Evolutionary conservation across 2,888 invertebrate genomes (phyloP), one percentile per base, ranked within the genome.

Genomic region (Himalopsyche kuldschensis): DNA sequence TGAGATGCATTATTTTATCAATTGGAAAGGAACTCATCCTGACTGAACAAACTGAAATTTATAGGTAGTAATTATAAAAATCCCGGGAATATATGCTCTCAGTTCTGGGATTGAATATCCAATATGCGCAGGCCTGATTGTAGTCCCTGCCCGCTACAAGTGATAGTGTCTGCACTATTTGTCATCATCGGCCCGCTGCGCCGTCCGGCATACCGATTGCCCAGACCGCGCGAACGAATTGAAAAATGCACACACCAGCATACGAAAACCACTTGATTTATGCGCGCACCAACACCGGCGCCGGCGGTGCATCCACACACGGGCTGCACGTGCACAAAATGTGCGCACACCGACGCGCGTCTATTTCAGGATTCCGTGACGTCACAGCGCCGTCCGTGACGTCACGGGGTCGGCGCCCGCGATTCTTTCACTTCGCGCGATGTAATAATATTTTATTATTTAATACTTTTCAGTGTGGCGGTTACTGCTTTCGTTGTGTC

Each of bases 331-430:
- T 69, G 69, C 30, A 69, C 27, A 69, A 69, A 69, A 69, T 11
- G 24, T 30, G 11, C 69, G 69, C 69, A 69, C 69, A 69, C 69
- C 8, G 27, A 31, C 82, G 75, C 79, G 79, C 79, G 75, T 82
- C 82, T 82, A 82, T 82, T 82, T 82, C 82, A 82, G 82, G 82
- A 82, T 27, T 31, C 47, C 27, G 32, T 69, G 75, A 79, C 82
- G 82, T 82, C 82, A 82, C 82, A 69, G 75, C 27, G 79, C 79
- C 32, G 46, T 6, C 76, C 31, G 32, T 48, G 63, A 80, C 80
- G 82, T 82, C 82, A 82, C 78, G 79, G 75, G 82, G 82, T 82
- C 82, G 82, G 79, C 82, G 82, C 27, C 82, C 79, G 24, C 75
- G 69, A 69, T 69, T 69, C 69, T 69, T 69, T 69, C 69, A 11